Evolutionary conservation across 2,113 vertebrate species (phyloP), one percentile per base, ranked within the genome.

Genomic region (Pteropus alecto): DNA sequence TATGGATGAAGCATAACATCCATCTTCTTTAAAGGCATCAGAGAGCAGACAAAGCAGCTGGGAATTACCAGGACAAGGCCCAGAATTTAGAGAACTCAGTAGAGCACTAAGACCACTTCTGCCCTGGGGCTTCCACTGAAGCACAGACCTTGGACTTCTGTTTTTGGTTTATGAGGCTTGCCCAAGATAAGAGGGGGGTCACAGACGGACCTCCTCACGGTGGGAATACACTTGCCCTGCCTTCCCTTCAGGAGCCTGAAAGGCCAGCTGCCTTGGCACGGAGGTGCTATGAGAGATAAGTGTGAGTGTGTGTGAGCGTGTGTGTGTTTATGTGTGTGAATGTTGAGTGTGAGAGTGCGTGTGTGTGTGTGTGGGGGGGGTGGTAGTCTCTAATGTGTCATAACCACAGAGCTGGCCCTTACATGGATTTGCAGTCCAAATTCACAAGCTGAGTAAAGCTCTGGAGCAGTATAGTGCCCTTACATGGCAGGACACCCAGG

Each of bases 401-500:
- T 33, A n/a, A 41, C 56, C 46, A 18, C 33, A 70, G 58, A 71
- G n/a, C 22, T 38, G 35, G 35, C 12, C 35, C 12, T 38, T 5
- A 22, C n/a, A 5, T 46, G n/a, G 30, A 84, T 30, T 9, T 60
- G 15, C 28, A 78, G 63, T 41, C 68, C n/a, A 43, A 89, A 78
- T 15, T 74, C 54, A 77, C 24, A 46, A 33, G 43, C 60, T 87
- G 41, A 21, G 38, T 16, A 43, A 46, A 22, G 65, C 35, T 21
- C 51, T 22, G 35, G 35, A n/a, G 28, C 22, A 22, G 8, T 1
- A 8, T 0, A 0, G 1, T 4, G 3, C 22, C 43, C 51, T 41
- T 12, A 16, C 12, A 4, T 0, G 26, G 67, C 28, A 67, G 78
- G 51, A 35, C 30, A 9, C 41, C 18, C 43, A 35, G 3, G 46